phyloP scores from a whole-genome alignment of 2,888 invertebrate genomes.

The Marasmarcha lunaedactyla region DNA sequence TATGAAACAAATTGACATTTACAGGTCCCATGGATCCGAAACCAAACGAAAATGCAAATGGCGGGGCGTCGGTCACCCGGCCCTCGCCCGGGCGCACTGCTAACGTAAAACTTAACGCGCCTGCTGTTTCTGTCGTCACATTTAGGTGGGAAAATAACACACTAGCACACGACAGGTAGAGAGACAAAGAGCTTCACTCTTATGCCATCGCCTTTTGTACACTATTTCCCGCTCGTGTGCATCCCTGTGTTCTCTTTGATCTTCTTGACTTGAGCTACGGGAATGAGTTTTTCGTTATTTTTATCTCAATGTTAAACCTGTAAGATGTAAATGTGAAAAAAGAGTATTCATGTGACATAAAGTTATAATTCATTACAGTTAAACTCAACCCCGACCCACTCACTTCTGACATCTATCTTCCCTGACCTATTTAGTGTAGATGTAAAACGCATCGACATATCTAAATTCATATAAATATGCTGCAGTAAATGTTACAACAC shows the following conservation, averaged over 20 bases:
- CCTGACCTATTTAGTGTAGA: no score
- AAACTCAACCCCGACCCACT: no score
- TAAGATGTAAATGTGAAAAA: no score
- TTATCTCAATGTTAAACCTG: no score
- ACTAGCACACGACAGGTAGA: conserved; percentile 74
- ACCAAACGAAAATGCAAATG: conserved; percentile 20
- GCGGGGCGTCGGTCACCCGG: conserved; percentile 29
- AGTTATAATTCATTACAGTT: no score
- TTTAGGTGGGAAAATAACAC: conserved; percentile 88
- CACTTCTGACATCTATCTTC: no score
- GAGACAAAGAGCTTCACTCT: conserved; percentile 69
- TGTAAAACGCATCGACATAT: no score
- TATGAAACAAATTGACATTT: no score
- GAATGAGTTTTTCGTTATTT: conserved; percentile 6
- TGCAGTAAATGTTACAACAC: no score
- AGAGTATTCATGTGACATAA: no score
- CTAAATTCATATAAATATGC: no score
- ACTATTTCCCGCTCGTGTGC: conserved; percentile 11
- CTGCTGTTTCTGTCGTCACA: conserved; percentile 90
- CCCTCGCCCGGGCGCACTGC: conserved; percentile 53
- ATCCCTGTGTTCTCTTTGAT: conserved; percentile 15
- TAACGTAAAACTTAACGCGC: conserved; percentile 70
- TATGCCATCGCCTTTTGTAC: conserved; percentile 24
- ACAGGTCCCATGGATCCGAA: not conserved
- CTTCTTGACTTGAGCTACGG: conserved; percentile 15